Evolutionary conservation across 2,888 invertebrate genomes (phyloP).

Genomic region (Drosophila infuscata): DNA sequence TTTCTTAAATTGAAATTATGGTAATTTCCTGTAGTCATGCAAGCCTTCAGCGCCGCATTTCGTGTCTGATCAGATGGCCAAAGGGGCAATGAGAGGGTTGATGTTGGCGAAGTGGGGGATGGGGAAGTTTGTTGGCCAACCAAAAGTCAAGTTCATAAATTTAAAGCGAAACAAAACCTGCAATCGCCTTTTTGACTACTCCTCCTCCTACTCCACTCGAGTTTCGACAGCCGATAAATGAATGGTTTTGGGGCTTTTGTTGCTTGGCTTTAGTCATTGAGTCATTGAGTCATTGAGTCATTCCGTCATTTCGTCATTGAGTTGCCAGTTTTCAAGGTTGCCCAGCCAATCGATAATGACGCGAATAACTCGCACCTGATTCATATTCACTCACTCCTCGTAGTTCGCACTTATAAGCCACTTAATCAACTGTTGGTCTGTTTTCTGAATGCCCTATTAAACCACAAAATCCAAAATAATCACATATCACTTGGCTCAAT

Average conservation of each 20-base stretch:
- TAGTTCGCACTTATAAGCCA: conserved; percentile 40
- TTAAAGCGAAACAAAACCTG: conserved; percentile 51
- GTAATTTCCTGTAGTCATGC: conserved; percentile 81
- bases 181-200: conserved; percentile 12
- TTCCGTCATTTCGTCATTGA: conserved; percentile 33
- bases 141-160: conserved; percentile 78
- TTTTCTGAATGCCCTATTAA: conserved; percentile 62
- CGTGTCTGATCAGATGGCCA: conserved; percentile 58
- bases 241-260: conserved; percentile 39
- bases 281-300: conserved; percentile 43
- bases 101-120: neutral
- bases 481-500: conserved; percentile 62
- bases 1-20: conserved; percentile 83
- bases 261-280: conserved; percentile 41
- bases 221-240: conserved; percentile 59
- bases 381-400: conserved; percentile 1
- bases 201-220: conserved; percentile 13
- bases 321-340: conserved; percentile 52
- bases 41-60: conserved; percentile 65
- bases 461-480: conserved; percentile 48
- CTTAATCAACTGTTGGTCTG: conserved; percentile 69
- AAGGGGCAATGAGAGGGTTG: neutral
- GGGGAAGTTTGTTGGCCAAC: conserved; percentile 47
- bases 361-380: conserved; percentile 34
- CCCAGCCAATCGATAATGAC: conserved; percentile 52